phyloP scores from a whole-genome alignment of 1,140 invertebrate genomes.

The Drosophila saltans region DNA sequence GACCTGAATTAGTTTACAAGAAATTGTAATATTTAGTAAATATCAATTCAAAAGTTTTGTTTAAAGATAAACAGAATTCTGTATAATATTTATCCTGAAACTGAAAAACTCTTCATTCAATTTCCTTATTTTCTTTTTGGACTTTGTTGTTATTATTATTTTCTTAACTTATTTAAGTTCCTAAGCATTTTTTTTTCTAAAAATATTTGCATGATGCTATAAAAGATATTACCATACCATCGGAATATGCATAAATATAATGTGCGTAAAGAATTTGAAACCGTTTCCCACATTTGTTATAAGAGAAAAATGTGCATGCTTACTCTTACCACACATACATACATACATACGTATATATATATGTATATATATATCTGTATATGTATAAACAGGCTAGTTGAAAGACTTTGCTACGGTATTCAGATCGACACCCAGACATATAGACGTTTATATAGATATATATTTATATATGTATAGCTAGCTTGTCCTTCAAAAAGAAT shows the following conservation, averaged over 20 bases:
- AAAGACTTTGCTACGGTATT: constrained; percentile 52
- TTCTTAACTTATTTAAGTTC: no score
- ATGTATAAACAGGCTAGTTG: neutral
- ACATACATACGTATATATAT: constrained; percentile 26
- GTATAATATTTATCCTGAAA: neutral
- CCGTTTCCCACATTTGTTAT: constrained; percentile 16
- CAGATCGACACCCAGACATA: constrained; percentile 76
- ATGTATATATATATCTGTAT: constrained; percentile 22
- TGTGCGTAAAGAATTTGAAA: constrained; percentile 19
- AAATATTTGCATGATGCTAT: neutral
- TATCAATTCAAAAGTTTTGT: no score
- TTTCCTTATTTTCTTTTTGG: no score
- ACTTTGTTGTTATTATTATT: no score
- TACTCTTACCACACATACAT: neutral
- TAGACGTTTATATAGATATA: constrained; percentile 44
- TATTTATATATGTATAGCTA: constrained; percentile 26
- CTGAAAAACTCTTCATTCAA: no score
- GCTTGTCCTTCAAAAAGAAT: constrained; percentile 75
- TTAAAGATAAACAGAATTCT: no score
- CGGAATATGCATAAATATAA: constrained; percentile 14
- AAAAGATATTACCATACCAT: no score
- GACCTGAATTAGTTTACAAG: no score
- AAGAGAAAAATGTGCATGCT: constrained; percentile 21
- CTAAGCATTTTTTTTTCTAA: neutral
- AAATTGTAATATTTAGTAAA: no score